A percentile compares a stretch with the other conserved stretches of the same genome.
Conservation (phyloP, 2,797 vertebrate species). For the Neopelma chrysocephalum region DNA sequence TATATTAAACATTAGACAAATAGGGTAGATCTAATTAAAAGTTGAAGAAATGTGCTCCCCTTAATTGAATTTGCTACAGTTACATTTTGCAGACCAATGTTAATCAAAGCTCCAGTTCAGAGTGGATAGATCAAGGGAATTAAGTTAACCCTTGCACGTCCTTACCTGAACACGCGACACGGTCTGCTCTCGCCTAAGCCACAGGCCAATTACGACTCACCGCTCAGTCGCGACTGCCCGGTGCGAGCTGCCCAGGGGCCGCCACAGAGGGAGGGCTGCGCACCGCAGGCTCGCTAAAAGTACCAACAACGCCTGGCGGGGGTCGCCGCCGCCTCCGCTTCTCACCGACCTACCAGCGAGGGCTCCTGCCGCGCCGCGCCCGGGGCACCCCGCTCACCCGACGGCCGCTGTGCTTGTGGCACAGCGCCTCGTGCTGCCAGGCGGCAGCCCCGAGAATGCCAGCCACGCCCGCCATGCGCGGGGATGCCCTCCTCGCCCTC, state of each 20-base stretch:
- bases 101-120: constrained; percentile 77
- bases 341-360: neutral
- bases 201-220: neutral
- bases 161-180: constrained; percentile 57
- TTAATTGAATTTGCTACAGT: constrained; percentile 78
- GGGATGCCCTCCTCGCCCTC: constrained; percentile 10
- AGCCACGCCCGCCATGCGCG: constrained; percentile 71
- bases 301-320: neutral
- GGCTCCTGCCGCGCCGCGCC: neutral
- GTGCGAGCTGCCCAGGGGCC: neutral
- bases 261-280: neutral
- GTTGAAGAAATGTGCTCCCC: constrained; percentile 75
- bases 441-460: neutral
- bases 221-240: neutral
- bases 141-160: constrained; percentile 54
- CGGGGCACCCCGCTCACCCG: constrained; percentile 58
- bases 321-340: neutral
- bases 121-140: constrained; percentile 70
- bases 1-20: constrained; percentile 76
- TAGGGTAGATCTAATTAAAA: constrained; percentile 76
- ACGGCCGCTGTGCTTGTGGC: neutral
- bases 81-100: constrained; percentile 76
- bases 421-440: neutral
- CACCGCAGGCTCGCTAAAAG: neutral
- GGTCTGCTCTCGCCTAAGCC: constrained; percentile 35